A percentile compares a stretch with the other conserved stretches of the same genome.
Evolutionary conservation across 2,888 invertebrate genomes (phyloP).

Genomic region (Thymelicus sylvestris): DNA sequence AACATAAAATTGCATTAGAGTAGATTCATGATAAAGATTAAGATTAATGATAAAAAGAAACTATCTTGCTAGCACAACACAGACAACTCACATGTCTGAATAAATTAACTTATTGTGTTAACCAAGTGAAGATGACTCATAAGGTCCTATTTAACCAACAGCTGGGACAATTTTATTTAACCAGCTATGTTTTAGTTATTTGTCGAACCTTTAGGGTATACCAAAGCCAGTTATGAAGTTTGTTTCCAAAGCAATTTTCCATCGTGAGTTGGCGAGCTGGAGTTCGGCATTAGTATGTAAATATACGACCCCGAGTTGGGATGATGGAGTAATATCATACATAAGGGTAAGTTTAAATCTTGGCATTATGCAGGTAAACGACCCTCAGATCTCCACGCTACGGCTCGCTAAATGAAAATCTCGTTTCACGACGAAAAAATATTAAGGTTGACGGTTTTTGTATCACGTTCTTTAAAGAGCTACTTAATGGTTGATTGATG

Average conservation of each 20-base stretch:
- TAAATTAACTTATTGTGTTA: no score
- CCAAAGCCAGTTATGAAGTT: not conserved
- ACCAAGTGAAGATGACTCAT: no score
- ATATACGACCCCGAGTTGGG: constrained; percentile 27
- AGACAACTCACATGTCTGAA: no score
- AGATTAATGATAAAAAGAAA: no score
- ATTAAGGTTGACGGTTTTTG: not conserved
- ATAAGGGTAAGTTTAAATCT: constrained; percentile 26
- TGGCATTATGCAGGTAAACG: constrained; percentile 25
- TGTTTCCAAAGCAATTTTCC: constrained; percentile 4
- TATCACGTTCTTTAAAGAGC: not conserved
- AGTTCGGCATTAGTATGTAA: constrained; percentile 34
- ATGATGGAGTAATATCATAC: constrained; percentile 27
- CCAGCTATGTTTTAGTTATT: not conserved
- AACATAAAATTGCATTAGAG: no score
- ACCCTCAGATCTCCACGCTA: constrained; percentile 4
- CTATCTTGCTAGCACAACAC: no score
- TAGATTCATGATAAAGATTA: no score
- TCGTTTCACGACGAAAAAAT: not conserved
- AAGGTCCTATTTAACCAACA: not conserved
- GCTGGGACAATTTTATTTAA: not conserved
- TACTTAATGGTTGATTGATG: not conserved
- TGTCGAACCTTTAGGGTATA: not conserved
- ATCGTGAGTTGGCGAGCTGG: constrained; percentile 6
- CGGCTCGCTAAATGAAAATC: constrained; percentile 1